These are phyloP conservation scores for Pungitius pungitius DNA, from an alignment of 2,113 vertebrate genomes.

Conservation along the genomic window DNA sequence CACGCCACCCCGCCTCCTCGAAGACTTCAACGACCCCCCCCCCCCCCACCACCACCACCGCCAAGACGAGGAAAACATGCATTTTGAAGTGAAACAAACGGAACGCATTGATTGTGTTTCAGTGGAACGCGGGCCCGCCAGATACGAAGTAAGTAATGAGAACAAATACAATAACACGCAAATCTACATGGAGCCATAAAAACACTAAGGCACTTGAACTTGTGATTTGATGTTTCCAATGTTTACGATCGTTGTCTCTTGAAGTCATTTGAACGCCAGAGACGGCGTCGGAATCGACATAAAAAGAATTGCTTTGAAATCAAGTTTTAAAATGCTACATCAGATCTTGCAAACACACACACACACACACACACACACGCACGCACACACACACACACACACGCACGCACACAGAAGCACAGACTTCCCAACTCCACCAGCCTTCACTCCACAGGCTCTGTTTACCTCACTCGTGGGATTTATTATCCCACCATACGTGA, in stretches of 20 bases:
- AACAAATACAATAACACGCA: constrained; percentile 65
- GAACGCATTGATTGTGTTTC: constrained; percentile 32
- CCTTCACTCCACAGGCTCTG: constrained; percentile 42
- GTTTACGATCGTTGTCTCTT: constrained; percentile 57
- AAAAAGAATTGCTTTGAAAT: constrained; percentile 50
- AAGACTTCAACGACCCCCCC: too few species aligned
- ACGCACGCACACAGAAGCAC: constrained; percentile 22
- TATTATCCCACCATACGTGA: constrained; percentile 36
- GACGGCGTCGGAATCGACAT: constrained; percentile 49
- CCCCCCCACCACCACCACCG: too few species aligned
- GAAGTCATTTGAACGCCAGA: constrained; percentile 55
- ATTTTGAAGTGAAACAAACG: constrained; percentile 42
- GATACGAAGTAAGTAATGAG: constrained; percentile 55
- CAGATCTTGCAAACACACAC: constrained; percentile 44
- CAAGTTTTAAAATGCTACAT: constrained; percentile 73
- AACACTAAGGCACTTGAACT: constrained; percentile 79
- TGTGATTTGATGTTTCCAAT: constrained; percentile 51
- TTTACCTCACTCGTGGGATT: constrained; percentile 37
- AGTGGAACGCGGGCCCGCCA: constrained; percentile 56
- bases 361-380: constrained; percentile 30
- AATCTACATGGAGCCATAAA: constrained; percentile 58
- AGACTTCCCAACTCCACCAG: constrained; percentile 14
- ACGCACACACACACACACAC: constrained; percentile 35
- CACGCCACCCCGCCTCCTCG: too few species aligned
- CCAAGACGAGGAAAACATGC: constrained; percentile 70